Evolutionary conservation across 2,113 vertebrate species (phyloP).

Genomic region (Helogale parvula): DNA sequence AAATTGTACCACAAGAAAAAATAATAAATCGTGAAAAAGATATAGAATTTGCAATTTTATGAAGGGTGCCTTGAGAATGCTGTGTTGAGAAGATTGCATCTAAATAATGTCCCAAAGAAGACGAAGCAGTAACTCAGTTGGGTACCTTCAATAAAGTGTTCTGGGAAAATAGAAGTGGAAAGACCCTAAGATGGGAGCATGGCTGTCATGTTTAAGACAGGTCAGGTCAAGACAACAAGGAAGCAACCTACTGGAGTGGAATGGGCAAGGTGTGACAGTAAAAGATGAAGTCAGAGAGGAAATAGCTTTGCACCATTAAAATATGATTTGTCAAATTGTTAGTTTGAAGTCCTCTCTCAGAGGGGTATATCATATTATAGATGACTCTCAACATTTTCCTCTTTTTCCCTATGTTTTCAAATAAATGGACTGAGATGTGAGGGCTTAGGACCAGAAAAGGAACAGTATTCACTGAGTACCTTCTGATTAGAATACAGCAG

Average conservation of each 20-base stretch:
- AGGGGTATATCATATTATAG: not conserved
- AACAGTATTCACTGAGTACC: not conserved
- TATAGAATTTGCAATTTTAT: not conserved
- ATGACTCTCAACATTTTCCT: not conserved
- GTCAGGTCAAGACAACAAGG: not conserved
- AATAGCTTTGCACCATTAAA: not conserved
- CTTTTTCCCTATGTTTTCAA: not conserved
- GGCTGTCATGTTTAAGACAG: not conserved
- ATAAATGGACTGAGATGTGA: not conserved
- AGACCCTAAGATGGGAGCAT: not conserved
- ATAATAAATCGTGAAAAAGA: not conserved
- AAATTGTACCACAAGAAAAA: not conserved
- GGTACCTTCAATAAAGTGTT: not conserved
- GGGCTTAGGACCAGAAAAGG: not conserved
- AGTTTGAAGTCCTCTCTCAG: not conserved
- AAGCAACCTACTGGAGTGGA: not conserved
- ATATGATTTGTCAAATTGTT: not conserved
- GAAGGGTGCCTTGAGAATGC: not conserved
- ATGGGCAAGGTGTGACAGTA: accelerated
- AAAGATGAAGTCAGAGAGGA: not conserved
- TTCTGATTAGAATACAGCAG: not conserved
- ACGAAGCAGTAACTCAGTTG: not conserved
- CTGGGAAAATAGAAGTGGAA: not conserved
- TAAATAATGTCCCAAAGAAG: not conserved
- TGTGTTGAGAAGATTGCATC: not conserved